Conservation (phyloP, 2,888 invertebrate species). For the Lasiommata megera region DNA sequence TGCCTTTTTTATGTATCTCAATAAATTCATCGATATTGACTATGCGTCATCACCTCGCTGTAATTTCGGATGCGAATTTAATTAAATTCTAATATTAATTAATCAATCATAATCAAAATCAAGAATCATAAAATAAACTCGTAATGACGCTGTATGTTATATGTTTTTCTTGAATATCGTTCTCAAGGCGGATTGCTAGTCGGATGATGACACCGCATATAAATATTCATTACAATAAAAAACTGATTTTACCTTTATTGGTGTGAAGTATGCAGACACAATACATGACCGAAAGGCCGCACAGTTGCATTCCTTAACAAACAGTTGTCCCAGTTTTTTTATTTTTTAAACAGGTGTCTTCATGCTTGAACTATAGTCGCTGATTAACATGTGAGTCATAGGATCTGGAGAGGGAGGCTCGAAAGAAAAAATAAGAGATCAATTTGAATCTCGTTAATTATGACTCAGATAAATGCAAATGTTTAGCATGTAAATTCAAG, state of each 20-base stretch:
- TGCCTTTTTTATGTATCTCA: no score
- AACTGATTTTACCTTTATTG: constrained; percentile 32
- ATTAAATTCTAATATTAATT: no score
- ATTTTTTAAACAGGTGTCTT: constrained; percentile 38
- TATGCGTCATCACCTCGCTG: no score
- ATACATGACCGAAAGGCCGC: constrained; percentile 30
- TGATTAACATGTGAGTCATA: constrained; percentile 19
- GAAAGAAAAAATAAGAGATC: not conserved
- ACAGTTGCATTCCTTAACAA: constrained; percentile 36
- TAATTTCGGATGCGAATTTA: no score
- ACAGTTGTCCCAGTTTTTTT: constrained; percentile 34
- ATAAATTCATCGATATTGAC: no score
- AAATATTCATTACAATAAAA: constrained; percentile 27
- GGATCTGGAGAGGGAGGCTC: not conserved
- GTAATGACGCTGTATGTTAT: no score
- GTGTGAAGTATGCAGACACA: constrained; percentile 30
- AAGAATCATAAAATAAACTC: no score
- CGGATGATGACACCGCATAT: constrained; percentile 22
- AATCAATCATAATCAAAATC: no score
- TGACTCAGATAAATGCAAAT: not conserved
- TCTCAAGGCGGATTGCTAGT: not conserved
- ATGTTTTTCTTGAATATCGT: not conserved
- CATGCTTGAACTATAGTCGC: constrained; percentile 17
- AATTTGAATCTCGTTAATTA: not conserved
- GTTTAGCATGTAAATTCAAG: no score